phyloP scores from a whole-genome alignment of 2,797 vertebrate genomes.

The Muscicapa striata region DNA sequence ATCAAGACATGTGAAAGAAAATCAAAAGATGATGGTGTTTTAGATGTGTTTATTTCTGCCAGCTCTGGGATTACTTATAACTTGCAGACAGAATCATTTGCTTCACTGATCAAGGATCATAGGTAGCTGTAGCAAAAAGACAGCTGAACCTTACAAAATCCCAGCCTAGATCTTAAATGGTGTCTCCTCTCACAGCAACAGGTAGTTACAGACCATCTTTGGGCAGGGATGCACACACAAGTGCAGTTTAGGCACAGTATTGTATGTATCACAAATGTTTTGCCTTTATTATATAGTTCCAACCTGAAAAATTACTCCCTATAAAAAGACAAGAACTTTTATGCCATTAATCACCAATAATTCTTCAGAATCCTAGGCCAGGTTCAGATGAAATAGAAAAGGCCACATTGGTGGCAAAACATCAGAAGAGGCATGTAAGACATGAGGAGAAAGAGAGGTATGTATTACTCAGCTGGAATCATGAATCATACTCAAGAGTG shows the following conservation, averaged over 20 bases:
- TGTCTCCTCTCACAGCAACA: not conserved
- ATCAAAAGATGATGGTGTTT: not conserved
- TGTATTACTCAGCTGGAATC: not conserved
- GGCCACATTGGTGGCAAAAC: not conserved
- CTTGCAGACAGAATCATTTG: not conserved
- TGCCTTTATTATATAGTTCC: not conserved
- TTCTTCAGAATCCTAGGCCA: not conserved
- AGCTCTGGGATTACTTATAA: not conserved
- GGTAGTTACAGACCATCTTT: not conserved
- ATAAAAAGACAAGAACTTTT: not conserved
- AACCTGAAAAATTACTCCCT: not conserved
- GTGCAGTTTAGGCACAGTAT: not conserved
- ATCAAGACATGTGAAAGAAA: constrained; percentile 14
- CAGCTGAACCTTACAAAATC: not conserved
- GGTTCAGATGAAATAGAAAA: not conserved
- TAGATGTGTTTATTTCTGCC: constrained; percentile 31
- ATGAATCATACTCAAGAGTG: not conserved
- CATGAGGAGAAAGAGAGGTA: not conserved
- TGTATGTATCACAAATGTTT: not conserved
- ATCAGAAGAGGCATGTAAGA: not conserved
- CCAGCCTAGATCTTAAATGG: not conserved
- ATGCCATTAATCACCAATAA: not conserved
- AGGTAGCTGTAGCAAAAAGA: not conserved
- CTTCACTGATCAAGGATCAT: not conserved
- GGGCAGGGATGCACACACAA: accelerated